Evolutionary conservation across 2,797 vertebrate genomes (phyloP).

Genomic region (Sternotherus odoratus): DNA sequence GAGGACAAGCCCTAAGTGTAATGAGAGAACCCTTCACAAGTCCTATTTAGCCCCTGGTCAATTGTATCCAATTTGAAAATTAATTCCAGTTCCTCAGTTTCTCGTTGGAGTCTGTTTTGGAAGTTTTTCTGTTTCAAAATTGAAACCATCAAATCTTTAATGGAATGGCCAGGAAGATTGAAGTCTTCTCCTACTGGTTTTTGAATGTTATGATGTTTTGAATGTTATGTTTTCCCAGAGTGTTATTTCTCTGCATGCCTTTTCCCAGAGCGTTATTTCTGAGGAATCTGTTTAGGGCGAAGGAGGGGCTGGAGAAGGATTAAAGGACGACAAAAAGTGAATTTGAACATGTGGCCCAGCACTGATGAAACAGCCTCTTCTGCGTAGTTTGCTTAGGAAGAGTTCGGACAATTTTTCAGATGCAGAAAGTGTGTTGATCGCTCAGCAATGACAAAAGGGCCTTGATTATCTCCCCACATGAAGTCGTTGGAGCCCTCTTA

Average conservation of each 20-base stretch:
- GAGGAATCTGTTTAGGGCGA: background rate
- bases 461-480: background rate
- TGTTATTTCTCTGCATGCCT: rapidly evolving
- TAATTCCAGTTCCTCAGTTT: no score
- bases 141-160: no score
- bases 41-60: no score
- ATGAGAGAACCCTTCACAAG: no score
- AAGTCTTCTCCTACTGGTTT: no score
- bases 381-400: background rate
- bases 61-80: no score
- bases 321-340: background rate
- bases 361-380: background rate
- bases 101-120: no score
- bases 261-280: background rate
- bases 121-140: no score
- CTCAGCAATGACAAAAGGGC: background rate
- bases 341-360: rapidly evolving
- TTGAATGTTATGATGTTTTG: no score
- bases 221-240: no score
- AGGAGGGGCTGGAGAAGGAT: background rate
- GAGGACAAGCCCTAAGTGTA: no score
- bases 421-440: background rate
- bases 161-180: no score
- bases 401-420: background rate
- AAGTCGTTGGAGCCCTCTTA: background rate